phyloP scores from a whole-genome alignment of 2,113 vertebrate genomes.

The Arenaria interpres region DNA sequence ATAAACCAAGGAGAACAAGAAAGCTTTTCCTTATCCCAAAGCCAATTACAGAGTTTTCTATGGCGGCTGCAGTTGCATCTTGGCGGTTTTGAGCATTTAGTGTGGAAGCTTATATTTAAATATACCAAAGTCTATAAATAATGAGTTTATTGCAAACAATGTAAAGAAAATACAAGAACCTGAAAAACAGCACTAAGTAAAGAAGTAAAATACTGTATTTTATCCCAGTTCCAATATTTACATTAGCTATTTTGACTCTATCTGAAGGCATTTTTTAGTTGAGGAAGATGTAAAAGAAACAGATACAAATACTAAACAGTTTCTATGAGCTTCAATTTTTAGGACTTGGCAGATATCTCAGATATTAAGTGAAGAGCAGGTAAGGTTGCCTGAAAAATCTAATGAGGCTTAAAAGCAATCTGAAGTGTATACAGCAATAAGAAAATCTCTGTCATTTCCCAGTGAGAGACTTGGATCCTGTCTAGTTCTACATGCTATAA shows the following conservation, averaged over 20 bases:
- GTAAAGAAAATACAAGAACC: not conserved
- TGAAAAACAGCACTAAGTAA: not conserved
- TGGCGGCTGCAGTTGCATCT: accelerated
- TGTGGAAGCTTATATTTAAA: not conserved
- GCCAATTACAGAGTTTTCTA: not conserved
- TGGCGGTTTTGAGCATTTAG: not conserved
- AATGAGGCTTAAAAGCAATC: slow-evolving; percentile 16
- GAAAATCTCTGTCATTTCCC: slow-evolving; percentile 70
- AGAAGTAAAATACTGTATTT: not conserved
- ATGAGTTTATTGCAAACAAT: not conserved
- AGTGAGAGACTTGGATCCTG: slow-evolving; percentile 60
- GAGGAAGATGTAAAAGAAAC: not conserved
- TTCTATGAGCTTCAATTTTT: not conserved
- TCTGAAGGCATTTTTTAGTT: not conserved
- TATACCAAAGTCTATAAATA: not conserved
- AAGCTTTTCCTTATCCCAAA: not conserved
- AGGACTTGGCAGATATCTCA: not conserved
- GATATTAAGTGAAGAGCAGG: not conserved
- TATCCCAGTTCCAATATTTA: not conserved
- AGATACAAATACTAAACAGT: not conserved
- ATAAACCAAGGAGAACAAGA: not conserved
- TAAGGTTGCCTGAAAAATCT: slow-evolving; percentile 4
- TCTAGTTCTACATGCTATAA: slow-evolving; percentile 67
- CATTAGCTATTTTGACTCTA: accelerated
- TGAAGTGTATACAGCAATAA: slow-evolving; percentile 45